Evolutionary conservation across 1,140 invertebrate genomes (phyloP), one percentile per base, ranked within the genome.

Genomic region (Notospermus geniculatus): DNA sequence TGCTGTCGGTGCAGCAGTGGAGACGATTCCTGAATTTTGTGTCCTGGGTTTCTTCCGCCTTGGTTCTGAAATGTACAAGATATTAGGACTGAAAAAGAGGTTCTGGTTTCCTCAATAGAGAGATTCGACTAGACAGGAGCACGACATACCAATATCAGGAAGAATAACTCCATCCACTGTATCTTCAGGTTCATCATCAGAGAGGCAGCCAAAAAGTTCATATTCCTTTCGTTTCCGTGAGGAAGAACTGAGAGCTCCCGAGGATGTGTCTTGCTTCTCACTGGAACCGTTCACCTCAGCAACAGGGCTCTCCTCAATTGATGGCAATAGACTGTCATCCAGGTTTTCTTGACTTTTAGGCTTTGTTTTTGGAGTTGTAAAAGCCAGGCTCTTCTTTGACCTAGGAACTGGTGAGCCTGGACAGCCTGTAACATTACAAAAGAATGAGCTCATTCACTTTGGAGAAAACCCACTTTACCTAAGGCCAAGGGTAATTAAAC

Each of bases 331-430:
- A 43, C 60, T 63, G 19, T 54, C 43, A 57, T 60, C 58, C 1
- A 62, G 41, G 2, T 61, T 22, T 52, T 45, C 54, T 25, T 62
- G 60, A 54, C 63, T 68, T 61, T 19, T 2, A 43, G 17, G 1
- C 17, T 46, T 60, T 17, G 28, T 29, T n/a, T 65, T 65, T 17
- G 69, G 64, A 25, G 62, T 66, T 27, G 62, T 53, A 52, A 71
- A 71, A 41, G 57, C 54, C 13, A 71, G 41, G 41, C 60, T 60
- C 27, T 61, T 61, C 52, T 68, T 71, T 54, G 66, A 60, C 30
- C 66, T 68, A 30, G 57, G 62, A 11, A 11, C 15, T 23, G 54
- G 54, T 17, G 45, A 45, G 50, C 60, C 50, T 5, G 29, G n/a
- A 52, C 61, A 62, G 54, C 59, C n/a, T n/a, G n/a, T n/a, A n/a